Percentiles rank a stretch among this genome's conserved stretches.
These are phyloP conservation scores for Drosophila kepulauana DNA, from an alignment of 1,140 invertebrate genomes.

Conservation along the genomic window DNA sequence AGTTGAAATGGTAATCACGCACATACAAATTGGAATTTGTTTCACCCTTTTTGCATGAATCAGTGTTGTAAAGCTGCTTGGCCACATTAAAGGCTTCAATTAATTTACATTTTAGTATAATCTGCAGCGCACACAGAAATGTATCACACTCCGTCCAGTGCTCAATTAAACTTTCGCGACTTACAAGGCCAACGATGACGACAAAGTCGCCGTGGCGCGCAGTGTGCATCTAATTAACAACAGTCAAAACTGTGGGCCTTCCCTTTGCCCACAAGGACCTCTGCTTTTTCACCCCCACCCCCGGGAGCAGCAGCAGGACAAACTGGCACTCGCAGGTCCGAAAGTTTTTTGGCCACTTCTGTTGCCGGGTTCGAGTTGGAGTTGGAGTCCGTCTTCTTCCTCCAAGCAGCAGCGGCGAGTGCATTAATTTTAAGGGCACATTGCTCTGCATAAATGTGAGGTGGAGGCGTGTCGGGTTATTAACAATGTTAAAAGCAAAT, in stretches of 20 bases:
- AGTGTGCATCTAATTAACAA: constrained; percentile 71
- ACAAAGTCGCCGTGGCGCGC: constrained; percentile 5
- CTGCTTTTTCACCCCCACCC: background rate
- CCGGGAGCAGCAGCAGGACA: background rate
- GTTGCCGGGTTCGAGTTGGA: constrained; percentile 21
- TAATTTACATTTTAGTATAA: constrained; percentile 30
- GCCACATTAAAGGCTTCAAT: constrained; percentile 31
- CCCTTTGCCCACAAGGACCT: background rate
- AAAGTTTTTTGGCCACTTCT: constrained; percentile 73
- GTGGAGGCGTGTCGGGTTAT: constrained; percentile 74
- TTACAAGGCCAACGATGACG: constrained; percentile 33
- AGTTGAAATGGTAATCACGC: background rate
- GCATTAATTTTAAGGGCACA: constrained; percentile 82
- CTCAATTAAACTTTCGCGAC: constrained; percentile 44
- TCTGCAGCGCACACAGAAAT: constrained; percentile 21
- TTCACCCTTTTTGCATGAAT: background rate
- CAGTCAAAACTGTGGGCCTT: constrained; percentile 33
- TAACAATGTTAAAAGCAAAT: constrained; percentile 81
- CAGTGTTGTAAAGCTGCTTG: background rate
- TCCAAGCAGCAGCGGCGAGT: constrained; percentile 49
- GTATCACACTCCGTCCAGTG: constrained; percentile 31
- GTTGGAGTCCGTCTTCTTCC: constrained; percentile 10
- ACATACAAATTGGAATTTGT: background rate
- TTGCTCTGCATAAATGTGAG: constrained; percentile 79
- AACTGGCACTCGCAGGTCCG: background rate